phyloP scores from a whole-genome alignment of 2,113 vertebrate genomes.

The Lampris megalopsis region DNA sequence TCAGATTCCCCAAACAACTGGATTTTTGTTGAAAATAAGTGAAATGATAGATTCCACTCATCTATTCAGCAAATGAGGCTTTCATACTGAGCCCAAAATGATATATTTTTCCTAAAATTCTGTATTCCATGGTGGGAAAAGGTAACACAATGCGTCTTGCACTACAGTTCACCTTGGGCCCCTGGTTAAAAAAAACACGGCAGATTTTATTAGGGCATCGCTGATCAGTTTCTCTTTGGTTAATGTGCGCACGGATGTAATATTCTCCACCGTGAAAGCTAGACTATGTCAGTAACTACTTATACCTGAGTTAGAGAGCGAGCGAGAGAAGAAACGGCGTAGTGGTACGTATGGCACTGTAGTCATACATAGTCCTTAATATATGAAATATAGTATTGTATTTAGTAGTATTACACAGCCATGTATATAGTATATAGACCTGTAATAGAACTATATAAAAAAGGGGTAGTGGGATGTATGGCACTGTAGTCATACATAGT shows the following conservation, averaged over 20 bases:
- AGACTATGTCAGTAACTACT: neutral
- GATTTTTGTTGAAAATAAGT: no score
- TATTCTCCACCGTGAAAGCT: slow-evolving; percentile 18
- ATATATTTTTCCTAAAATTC: no score
- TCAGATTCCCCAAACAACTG: no score
- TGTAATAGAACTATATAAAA: neutral
- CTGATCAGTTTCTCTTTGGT: slow-evolving; percentile 29
- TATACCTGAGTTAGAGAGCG: neutral
- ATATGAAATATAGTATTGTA: no score
- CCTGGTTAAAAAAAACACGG: slow-evolving; percentile 22
- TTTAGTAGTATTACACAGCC: no score
- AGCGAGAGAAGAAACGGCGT: neutral
- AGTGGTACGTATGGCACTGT: no score
- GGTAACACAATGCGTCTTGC: neutral
- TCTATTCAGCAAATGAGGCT: no score
- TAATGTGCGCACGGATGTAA: neutral
- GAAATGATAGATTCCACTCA: no score
- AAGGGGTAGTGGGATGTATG: neutral
- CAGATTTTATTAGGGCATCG: slow-evolving; percentile 40
- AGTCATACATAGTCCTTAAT: slow-evolving; percentile 76
- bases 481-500: neutral
- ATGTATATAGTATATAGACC: neutral
- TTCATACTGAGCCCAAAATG: no score
- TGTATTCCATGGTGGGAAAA: no score
- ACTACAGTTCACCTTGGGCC: slow-evolving; percentile 19